A percentile compares a stretch with the other conserved stretches of the same genome.
phyloP scores from a whole-genome alignment of 1,140 invertebrate genomes.

The Acromyrmex echinatior region DNA sequence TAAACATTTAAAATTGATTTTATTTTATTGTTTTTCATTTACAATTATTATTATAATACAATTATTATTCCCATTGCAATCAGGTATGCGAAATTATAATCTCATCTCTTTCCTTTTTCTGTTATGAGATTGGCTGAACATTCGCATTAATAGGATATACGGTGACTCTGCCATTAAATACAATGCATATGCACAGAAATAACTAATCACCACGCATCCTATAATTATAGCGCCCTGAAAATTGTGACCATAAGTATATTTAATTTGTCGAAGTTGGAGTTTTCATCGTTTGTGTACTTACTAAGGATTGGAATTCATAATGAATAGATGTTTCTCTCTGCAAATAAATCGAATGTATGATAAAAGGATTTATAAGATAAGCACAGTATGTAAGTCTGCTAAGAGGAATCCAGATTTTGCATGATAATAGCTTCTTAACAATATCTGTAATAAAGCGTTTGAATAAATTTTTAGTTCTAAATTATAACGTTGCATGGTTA shows the following conservation, averaged over 20 bases:
- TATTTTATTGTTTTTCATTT: too few relatives aligned
- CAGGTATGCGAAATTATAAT: too few relatives aligned
- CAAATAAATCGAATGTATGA: slow-evolving; percentile 78
- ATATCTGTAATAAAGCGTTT: slow-evolving; percentile 78
- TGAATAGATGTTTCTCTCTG: slow-evolving; percentile 69
- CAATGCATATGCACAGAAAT: slow-evolving; percentile 76
- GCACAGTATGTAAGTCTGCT: slow-evolving; percentile 86
- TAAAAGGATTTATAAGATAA: slow-evolving; percentile 87
- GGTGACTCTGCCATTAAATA: slow-evolving; percentile 32
- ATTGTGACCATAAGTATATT: background rate
- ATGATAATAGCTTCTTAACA: slow-evolving; percentile 84
- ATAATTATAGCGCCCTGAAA: slow-evolving; percentile 73
- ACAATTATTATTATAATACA: too few relatives aligned
- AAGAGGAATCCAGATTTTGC: slow-evolving; percentile 84
- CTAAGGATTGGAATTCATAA: slow-evolving; percentile 77
- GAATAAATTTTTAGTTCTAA: slow-evolving; percentile 17
- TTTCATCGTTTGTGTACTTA: slow-evolving; percentile 69
- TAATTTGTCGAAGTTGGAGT: background rate
- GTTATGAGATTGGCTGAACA: too few relatives aligned
- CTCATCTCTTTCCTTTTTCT: too few relatives aligned
- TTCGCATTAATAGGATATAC: too few relatives aligned
- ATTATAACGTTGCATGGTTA: background rate
- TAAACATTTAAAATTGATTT: too few relatives aligned
- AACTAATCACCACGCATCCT: slow-evolving; percentile 72
- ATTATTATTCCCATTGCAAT: too few relatives aligned